Percentiles rank a stretch among this genome's conserved stretches.
These are phyloP conservation scores for Anoplophora glabripennis DNA, from an alignment of 1,140 invertebrate species.

Conservation along the genomic window DNA sequence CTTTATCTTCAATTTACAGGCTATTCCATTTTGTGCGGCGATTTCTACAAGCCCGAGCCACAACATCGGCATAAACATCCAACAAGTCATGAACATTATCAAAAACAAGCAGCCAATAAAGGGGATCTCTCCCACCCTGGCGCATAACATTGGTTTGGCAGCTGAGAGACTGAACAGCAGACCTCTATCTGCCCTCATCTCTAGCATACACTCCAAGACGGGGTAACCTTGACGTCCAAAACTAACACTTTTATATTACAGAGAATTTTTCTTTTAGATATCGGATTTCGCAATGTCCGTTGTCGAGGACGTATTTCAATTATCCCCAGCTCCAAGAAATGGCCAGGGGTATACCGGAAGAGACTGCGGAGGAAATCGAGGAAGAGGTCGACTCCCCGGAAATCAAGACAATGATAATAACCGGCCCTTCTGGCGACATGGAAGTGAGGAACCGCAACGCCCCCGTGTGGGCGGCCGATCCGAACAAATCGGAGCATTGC, in stretches of 20 bases:
- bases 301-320: conserved; percentile 36
- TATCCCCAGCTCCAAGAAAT: conserved; percentile 43
- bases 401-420: conserved; percentile 26
- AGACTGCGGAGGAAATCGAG: conserved; percentile 33
- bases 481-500: conserved; percentile 27
- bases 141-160: conserved; percentile 46
- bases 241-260: too few relatives aligned
- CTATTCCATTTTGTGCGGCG: conserved; percentile 57
- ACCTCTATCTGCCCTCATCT: conserved; percentile 38
- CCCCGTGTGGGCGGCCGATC: conserved; percentile 38
- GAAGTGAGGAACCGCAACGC: conserved; percentile 27
- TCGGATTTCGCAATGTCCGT: conserved; percentile 35
- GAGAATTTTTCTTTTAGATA: conserved; percentile 26
- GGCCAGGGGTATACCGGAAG: conserved; percentile 41
- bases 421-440: conserved; percentile 39
- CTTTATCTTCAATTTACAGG: too few relatives aligned
- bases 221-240: conserved; percentile 14
- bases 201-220: conserved; percentile 37
- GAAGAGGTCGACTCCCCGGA: conserved; percentile 19
- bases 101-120: conserved; percentile 49
- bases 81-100: conserved; percentile 55
- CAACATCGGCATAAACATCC: conserved; percentile 58
- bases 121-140: conserved; percentile 45
- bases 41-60: conserved; percentile 55
- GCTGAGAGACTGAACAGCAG: conserved; percentile 40